Percentiles rank a stretch among this genome's conserved stretches.
These are phyloP conservation scores for Phragmatobia fuliginosa DNA, from an alignment of 2,888 invertebrate genomes.

Conservation along the genomic window DNA sequence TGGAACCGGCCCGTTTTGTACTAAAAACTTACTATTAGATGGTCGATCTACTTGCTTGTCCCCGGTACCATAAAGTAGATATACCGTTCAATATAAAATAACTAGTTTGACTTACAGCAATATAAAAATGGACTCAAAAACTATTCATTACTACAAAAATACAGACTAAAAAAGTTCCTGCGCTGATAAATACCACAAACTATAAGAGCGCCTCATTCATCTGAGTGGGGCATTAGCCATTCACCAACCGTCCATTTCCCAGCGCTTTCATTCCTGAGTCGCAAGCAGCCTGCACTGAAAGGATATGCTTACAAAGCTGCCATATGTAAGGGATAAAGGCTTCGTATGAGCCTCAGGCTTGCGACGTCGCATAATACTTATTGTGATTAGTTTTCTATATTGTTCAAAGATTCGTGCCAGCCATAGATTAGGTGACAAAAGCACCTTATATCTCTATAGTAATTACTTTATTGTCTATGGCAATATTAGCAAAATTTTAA, in stretches of 20 bases:
- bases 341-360: constrained; percentile 26
- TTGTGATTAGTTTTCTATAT: constrained; percentile 26
- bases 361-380: constrained; percentile 41
- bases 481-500: background rate
- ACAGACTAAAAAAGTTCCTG: background rate
- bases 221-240: constrained; percentile 62
- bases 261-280: constrained; percentile 55
- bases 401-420: background rate
- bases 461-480: background rate
- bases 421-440: background rate
- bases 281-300: constrained; percentile 60
- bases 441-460: background rate
- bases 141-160: background rate
- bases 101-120: background rate
- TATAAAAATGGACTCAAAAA: background rate
- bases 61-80: background rate
- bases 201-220: constrained; percentile 55
- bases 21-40: too few species aligned
- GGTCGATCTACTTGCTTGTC: too few species aligned
- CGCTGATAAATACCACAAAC: constrained; percentile 28
- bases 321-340: constrained; percentile 37
- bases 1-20: too few species aligned
- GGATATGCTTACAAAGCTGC: constrained; percentile 58
- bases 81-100: background rate
- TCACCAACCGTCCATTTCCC: constrained; percentile 61